phyloP scores from a whole-genome alignment of 1,140 invertebrate species.

The Acyrthosiphon pisum region DNA sequence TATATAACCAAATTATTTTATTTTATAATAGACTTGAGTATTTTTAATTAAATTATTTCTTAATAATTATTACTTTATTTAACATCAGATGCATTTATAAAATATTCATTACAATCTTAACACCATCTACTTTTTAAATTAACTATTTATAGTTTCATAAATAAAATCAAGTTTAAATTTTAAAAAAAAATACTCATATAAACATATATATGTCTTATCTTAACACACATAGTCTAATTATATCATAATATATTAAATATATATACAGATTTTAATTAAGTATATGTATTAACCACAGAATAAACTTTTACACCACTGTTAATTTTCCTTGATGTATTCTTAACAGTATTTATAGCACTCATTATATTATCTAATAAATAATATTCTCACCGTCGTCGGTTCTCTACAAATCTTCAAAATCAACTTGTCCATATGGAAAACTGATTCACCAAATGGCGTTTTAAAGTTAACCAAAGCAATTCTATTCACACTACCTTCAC shows the following conservation, averaged over 20 bases:
- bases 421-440: no score
- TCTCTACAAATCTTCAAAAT: no score
- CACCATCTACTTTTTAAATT: background rate
- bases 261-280: constrained; percentile 16
- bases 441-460: no score
- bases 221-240: background rate
- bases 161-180: background rate
- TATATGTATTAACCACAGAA: background rate
- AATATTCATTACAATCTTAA: background rate
- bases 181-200: background rate
- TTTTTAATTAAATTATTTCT: background rate
- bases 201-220: background rate
- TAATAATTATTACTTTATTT: background rate
- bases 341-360: no score
- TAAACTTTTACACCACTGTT: no score
- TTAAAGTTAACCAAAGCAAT: no score
- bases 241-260: constrained; percentile 8
- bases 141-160: background rate
- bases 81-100: no score
- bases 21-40: background rate
- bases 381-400: no score
- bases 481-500: no score
- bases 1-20: background rate
- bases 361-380: no score
- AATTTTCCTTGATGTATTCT: no score